Conservation (phyloP, 2,797 vertebrate genomes). For the Tapera naevia region DNA sequence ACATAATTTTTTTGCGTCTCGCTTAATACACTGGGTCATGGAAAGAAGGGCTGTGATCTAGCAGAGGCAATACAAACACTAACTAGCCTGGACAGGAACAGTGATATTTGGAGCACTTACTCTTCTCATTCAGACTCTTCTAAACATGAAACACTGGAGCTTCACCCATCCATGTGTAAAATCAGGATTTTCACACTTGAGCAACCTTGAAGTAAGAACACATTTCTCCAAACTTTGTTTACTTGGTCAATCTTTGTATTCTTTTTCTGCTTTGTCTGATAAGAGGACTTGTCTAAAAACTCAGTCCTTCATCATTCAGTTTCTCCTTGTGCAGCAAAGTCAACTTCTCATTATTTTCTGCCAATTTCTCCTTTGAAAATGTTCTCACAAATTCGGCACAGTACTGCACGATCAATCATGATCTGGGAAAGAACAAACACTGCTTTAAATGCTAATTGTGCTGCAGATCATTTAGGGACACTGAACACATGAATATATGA, state of each 20-base stretch:
- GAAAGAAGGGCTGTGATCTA: neutral
- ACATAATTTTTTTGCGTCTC: neutral
- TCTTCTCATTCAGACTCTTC: neutral
- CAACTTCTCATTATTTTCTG: constrained; percentile 45
- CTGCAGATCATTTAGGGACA: constrained; percentile 11
- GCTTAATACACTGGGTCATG: neutral
- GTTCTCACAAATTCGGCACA: constrained; percentile 12
- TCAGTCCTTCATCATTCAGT: neutral
- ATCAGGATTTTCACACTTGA: constrained; percentile 11
- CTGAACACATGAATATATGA: constrained; percentile 24
- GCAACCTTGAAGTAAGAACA: neutral
- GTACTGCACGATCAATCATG: constrained; percentile 23
- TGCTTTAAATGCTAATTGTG: constrained; percentile 50
- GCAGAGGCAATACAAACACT: neutral
- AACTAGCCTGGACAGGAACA: neutral
- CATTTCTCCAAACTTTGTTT: neutral
- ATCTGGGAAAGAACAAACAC: neutral
- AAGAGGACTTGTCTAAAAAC: neutral
- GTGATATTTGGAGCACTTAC: neutral
- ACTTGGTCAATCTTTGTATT: neutral
- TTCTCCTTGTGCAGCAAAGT: constrained; percentile 44
- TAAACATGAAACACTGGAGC: neutral
- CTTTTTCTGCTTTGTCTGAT: neutral
- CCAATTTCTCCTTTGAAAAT: constrained; percentile 6
- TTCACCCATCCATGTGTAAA: neutral